Evolutionary conservation across 2,797 vertebrate species (phyloP), one percentile per base, ranked within the genome.

Genomic region (Staurois parvus): DNA sequence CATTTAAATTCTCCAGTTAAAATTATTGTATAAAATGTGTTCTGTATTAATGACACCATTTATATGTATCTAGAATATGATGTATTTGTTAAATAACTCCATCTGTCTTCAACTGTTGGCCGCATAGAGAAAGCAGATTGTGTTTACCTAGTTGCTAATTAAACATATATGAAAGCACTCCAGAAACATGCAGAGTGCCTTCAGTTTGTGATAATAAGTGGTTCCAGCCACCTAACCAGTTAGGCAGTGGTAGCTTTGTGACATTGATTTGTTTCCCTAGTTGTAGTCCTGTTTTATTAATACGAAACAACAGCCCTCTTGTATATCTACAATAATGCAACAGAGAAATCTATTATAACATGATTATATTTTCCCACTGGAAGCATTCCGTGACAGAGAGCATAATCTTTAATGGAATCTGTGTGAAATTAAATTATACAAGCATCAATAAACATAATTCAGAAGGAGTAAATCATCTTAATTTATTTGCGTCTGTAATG

Each of bases 361-460:
- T 93, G 93, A 96, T 97, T 96, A 93, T 95, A 93, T 94, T 94
- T 94, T 91, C 94, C 93, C 91, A 90, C 91, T 93, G 93, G 93
- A 94, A 92, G 92, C 91, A 90, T 91, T 93, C 90, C 92, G 91
- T 93, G 92, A 91, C 90, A 92, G 90, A 94, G 90, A 91, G 91
- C 91, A 91, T 92, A 89, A 95, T 96, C 95, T 95, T 96, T 96
- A 96, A 96, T 97, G 96, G 95, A 96, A 95, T 97, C 95, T 96
- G 96, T 95, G 95, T 95, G 95, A 96, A 97, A 97, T 97, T 94
- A 96, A 96, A 97, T 96, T 96, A 95, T 94, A 93, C 92, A 93
- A 95, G 96, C 95, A 95, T 96, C 96, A 95, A 95, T 96, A 95
- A 96, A 96, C 96, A 96, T 95, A 95, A 95, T 96, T 95, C 96